Conservation (phyloP, 2,113 vertebrate genomes). For the Panthera uncia region DNA sequence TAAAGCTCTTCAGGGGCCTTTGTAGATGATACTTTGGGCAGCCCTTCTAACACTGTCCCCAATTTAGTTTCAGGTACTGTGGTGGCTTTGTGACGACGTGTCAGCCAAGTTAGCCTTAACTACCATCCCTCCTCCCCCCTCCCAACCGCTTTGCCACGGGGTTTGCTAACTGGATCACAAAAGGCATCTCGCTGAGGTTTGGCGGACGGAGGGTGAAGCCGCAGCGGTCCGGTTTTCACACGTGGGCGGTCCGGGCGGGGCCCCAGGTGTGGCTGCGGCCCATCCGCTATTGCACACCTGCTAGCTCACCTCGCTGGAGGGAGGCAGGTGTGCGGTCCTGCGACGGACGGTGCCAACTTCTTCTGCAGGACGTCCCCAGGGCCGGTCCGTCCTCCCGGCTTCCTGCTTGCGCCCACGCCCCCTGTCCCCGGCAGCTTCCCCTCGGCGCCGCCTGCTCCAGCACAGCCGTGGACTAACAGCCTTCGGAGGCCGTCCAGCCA, state of each 20-base stretch:
- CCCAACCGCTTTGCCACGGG: neutral
- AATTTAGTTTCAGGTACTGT: neutral
- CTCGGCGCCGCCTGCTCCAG: neutral
- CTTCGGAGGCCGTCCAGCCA: too few relatives aligned
- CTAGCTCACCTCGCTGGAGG: neutral
- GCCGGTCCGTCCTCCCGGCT: rapidly evolving
- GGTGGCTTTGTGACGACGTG: neutral
- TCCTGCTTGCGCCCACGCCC: rapidly evolving
- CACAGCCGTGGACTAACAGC: neutral
- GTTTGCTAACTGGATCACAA: neutral
- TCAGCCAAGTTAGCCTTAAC: neutral
- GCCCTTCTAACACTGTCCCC: neutral
- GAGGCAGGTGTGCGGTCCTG: too few relatives aligned
- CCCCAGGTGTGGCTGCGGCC: neutral
- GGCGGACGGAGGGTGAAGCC: rapidly evolving
- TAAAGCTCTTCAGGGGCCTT: neutral
- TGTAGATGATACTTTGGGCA: rapidly evolving
- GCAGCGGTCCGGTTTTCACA: rapidly evolving
- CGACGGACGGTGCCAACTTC: rapidly evolving
- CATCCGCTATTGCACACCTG: rapidly evolving
- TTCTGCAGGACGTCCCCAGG: neutral
- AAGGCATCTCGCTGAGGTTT: neutral
- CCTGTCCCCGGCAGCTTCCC: neutral
- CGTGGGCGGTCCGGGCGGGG: neutral
- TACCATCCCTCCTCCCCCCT: rapidly evolving